Conservation (phyloP, 2,797 vertebrate species). For the Morus bassanus region DNA sequence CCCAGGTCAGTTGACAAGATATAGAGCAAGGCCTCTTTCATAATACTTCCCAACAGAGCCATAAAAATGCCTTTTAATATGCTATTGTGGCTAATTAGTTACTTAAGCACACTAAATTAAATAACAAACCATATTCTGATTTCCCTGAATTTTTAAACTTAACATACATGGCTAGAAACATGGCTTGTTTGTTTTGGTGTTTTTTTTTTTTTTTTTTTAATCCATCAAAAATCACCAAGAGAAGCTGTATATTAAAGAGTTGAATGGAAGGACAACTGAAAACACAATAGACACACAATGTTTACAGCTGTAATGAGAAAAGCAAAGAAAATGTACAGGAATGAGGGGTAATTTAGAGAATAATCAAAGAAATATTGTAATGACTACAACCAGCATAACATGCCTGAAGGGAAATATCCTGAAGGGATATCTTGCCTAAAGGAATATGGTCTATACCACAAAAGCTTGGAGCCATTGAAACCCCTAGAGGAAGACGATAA, state of each 20-base stretch:
- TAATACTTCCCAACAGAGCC: neutral
- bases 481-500: constrained; percentile 62
- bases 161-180: neutral
- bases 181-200: neutral
- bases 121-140: neutral
- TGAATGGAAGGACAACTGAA: neutral
- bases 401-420: constrained; percentile 64
- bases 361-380: constrained; percentile 66
- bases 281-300: neutral
- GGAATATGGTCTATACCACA: constrained; percentile 46
- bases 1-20: neutral
- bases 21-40: neutral
- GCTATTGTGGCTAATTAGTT: neutral
- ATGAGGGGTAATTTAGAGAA: constrained; percentile 61
- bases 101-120: neutral
- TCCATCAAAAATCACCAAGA: neutral
- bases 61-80: neutral
- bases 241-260: neutral
- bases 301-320: constrained; percentile 42
- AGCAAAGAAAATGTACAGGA: constrained; percentile 51
- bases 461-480: constrained; percentile 57
- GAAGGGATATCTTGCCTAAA: constrained; percentile 65
- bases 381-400: constrained; percentile 39
- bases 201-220: neutral
- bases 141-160: neutral